Evolutionary conservation across 2,888 invertebrate species (phyloP), one percentile per base, ranked within the genome.

Genomic region (Meteorus cinctellus): DNA sequence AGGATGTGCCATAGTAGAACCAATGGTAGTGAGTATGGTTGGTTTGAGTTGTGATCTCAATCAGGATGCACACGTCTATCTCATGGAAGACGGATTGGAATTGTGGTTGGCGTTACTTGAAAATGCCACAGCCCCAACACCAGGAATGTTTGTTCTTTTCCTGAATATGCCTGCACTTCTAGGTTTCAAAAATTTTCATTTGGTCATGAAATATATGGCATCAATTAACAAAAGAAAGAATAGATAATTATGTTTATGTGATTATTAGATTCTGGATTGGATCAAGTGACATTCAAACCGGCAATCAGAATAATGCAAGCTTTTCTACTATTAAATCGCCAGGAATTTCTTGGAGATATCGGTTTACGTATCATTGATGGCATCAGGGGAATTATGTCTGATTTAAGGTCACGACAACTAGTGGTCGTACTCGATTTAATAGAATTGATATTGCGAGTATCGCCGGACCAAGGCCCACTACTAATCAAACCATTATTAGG

Each of bases 21-120:
- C 91, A 75, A 91, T 93, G 82, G 90, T 93, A 45, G 86, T 93
- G 76, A 92, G 91, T 72, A 94, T 96, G 69, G 93, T 96, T 78
- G 92, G 92, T 78, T 87, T 94, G 77, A 95, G 95, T 75, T 97
- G 97, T 0, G 95, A 96, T 85, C 92, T 95, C 0, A 92, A 93
- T 78, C 94, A 96, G 86, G 93, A 94, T 73, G 93, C 95, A 0
- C 96, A 97, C 88, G 95, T 98, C 72, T 98, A 98, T 89, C 92
- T 98, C 71, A 90, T 97, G 82, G 98, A 98, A 89, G 98, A 98
- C 87, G 97, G 97, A 2, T 90, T 98, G 55, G 96, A 97, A 82
- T 91, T 98, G 76, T 98, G 98, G 97, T 91, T 95, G 72, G 95
- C 95, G 0, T 93, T 97, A 27, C 91, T 98, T 77, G 95, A 97